Base-by-base conservation (phyloP, 2,888 invertebrate species). In the Lomographa bimaculata region DNA sequence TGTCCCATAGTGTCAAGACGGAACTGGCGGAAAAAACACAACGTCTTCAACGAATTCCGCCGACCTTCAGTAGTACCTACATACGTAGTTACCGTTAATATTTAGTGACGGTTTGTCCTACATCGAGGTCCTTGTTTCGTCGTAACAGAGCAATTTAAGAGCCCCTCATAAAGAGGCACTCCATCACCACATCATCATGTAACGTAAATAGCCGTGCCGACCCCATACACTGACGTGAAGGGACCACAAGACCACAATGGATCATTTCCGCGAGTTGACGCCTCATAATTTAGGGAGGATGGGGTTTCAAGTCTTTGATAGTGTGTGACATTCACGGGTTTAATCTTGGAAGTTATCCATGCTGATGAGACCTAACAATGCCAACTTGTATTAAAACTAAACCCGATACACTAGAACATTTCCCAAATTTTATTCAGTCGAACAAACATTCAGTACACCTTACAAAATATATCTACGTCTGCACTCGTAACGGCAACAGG, bases 181-280 rank as follows among this genome's bases (percentile, higher is more conserved):
- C 69, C 71, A 79, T 81, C 70, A 76, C 69, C 74, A 67, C 71
- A 71, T 73, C 61, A 65, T 65, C 69, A 64, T 45, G 43, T 59
- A 66, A 60, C 72, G 65, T 68, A 73, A 78, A 81, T 74, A 73
- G 68, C 56, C 57, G 30, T 35, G 50, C 61, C 72, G 72, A 69
- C 75, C 83, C 78, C 71, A 73, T 76, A 54, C 59, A 57, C 57
- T 54, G 61, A 54, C 57, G 57, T 54, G 54, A 60, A 64, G 67
- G 67, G 74, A 60, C n/a, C n/a, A n/a, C 71, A 64, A 59, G 43
- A 61, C 64, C 69, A 76, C 76, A 83, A 85, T 85, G 74, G 79
- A 79, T 79, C 70, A 70, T 75, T 81, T 84, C 84, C 83, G 79
- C 73, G 68, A 71, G 64, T 73, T 71, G 74, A 69, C 68, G 67